phyloP scores from a whole-genome alignment of 1,140 invertebrate genomes.

The Gonioctena quinquepunctata region DNA sequence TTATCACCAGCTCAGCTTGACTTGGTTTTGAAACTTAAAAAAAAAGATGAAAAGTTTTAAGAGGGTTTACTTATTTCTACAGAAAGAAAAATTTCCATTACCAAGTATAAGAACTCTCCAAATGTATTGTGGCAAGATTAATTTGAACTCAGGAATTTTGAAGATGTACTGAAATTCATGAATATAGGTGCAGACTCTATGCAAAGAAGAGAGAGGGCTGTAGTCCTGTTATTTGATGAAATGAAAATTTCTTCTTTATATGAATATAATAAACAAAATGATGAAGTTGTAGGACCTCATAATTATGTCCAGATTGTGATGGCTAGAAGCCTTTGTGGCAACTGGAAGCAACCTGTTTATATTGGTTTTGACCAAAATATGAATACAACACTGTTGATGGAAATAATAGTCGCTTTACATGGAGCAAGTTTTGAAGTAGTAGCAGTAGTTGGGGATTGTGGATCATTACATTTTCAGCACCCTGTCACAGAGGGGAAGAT shows the following conservation, averaged over 20 bases:
- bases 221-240: not conserved
- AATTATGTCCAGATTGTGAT: not conserved
- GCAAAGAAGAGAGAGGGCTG: not conserved
- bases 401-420: not conserved
- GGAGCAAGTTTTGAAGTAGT: not conserved
- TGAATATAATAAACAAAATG: not conserved
- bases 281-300: not conserved
- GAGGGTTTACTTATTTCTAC: not conserved
- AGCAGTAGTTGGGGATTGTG: not conserved
- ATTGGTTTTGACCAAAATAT: no score
- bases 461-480: not conserved
- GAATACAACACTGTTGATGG: not conserved
- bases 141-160: not conserved
- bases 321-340: not conserved
- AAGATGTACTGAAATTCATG: not conserved
- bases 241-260: not conserved
- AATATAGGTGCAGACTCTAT: not conserved
- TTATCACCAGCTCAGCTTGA: not conserved
- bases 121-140: not conserved
- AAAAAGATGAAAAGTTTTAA: not conserved
- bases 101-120: not conserved
- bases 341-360: not conserved
- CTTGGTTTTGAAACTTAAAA: not conserved
- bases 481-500: not conserved
- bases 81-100: not conserved